A percentile compares a stretch with the other conserved stretches of the same genome.
Evolutionary conservation across 1,140 invertebrate species (phyloP).

Genomic region (Pomacea maculata): DNA sequence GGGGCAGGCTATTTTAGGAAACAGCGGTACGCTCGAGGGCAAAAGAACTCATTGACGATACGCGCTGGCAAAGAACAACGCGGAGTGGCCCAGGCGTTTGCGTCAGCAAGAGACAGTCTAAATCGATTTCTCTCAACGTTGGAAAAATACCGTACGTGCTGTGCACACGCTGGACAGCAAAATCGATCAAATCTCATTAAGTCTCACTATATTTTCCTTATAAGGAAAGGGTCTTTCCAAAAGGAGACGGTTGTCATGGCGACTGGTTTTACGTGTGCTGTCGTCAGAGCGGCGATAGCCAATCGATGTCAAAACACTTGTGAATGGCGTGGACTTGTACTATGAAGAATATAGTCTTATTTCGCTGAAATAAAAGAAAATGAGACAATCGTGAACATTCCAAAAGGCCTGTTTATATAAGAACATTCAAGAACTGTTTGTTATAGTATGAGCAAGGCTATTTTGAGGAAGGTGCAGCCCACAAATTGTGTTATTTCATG

Average conservation of each 20-base stretch:
- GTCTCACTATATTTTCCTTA: constrained; percentile 23
- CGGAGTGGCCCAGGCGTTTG: constrained; percentile 6
- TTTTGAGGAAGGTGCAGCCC: background rate
- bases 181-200: constrained; percentile 16
- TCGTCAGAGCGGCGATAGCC: constrained; percentile 11
- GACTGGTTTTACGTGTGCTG: constrained; percentile 5
- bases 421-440: too few species aligned
- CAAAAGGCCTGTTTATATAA: background rate
- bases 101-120: constrained; percentile 11
- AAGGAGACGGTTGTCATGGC: constrained; percentile 11
- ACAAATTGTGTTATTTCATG: background rate
- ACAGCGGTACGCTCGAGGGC: constrained; percentile 11
- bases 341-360: background rate
- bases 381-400: background rate
- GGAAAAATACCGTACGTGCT: background rate
- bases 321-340: background rate
- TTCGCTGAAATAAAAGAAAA: background rate
- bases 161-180: background rate
- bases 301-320: constrained; percentile 8
- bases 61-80: background rate
- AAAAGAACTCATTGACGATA: constrained; percentile 12
- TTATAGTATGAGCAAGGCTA: background rate
- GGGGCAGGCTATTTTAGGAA: constrained; percentile 14
- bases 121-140: background rate
- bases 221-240: constrained; percentile 18